These are phyloP conservation scores for Paraescarpia echinospica DNA, from an alignment of 1,140 invertebrate genomes.

Conservation along the genomic window DNA sequence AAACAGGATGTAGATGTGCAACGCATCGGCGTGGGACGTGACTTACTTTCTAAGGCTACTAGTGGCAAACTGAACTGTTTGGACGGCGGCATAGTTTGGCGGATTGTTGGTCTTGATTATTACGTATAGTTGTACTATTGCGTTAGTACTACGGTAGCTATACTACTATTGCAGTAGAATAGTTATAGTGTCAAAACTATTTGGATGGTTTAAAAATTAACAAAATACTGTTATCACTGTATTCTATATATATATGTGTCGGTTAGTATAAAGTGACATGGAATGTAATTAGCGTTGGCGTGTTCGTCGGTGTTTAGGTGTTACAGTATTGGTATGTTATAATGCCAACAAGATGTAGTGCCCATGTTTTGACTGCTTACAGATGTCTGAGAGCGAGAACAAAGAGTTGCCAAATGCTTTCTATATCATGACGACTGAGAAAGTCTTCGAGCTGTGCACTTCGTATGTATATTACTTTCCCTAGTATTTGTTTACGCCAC, in stretches of 20 bases:
- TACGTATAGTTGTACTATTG: too few species aligned
- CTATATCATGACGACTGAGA: slow-evolving; percentile 64
- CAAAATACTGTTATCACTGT: neutral
- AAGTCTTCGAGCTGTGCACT: slow-evolving; percentile 63
- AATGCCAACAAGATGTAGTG: neutral
- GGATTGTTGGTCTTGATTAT: too few species aligned
- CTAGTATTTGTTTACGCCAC: neutral
- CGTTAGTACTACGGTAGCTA: too few species aligned
- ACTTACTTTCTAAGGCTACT: too few species aligned
- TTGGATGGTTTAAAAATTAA: neutral
- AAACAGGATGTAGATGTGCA: neutral
- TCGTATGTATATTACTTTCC: slow-evolving; percentile 54
- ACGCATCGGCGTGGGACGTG: too few species aligned
- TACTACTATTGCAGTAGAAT: too few species aligned
- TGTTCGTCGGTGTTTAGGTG: neutral
- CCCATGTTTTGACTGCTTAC: neutral
- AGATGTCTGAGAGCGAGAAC: slow-evolving; percentile 55
- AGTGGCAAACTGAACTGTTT: neutral
- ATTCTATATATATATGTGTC: neutral
- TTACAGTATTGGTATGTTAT: neutral
- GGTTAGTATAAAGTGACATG: neutral
- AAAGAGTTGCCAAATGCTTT: slow-evolving; percentile 66
- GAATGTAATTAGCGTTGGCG: too few species aligned
- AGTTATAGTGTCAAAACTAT: too few species aligned
- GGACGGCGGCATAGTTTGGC: too few species aligned